A percentile compares a stretch with the other conserved stretches of the same genome.
Evolutionary conservation across 2,113 vertebrate genomes (phyloP).

Genomic region (Nymphicus hollandicus): DNA sequence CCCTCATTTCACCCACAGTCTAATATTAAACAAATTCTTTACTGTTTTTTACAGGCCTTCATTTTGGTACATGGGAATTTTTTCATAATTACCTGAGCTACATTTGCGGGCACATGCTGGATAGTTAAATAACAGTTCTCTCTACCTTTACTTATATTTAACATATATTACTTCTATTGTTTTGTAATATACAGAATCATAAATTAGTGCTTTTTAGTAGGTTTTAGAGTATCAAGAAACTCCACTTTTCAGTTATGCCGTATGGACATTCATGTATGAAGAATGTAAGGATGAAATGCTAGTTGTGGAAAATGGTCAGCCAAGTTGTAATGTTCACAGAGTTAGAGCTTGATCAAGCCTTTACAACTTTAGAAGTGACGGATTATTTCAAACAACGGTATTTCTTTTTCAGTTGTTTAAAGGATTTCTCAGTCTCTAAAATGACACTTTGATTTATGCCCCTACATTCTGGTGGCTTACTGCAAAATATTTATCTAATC

Average conservation of each 20-base stretch:
- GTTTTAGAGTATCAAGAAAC: neutral
- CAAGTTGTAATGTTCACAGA: neutral
- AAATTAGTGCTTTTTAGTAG: neutral
- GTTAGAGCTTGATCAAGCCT: neutral
- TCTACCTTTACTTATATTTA: neutral
- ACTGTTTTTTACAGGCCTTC: neutral
- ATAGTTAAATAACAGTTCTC: neutral
- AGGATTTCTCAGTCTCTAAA: neutral
- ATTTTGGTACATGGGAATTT: neutral
- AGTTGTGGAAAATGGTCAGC: neutral
- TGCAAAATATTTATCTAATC: conserved; percentile 51
- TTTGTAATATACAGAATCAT: neutral
- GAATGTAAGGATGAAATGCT: neutral
- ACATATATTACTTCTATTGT: neutral
- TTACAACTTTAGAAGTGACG: neutral
- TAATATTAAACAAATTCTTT: neutral
- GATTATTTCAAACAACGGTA: neutral
- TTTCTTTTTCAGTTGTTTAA: neutral
- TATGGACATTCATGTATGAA: neutral
- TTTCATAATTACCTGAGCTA: neutral
- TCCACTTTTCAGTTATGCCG: neutral
- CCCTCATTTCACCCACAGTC: neutral
- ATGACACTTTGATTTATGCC: conserved; percentile 21
- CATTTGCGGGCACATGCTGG: neutral
- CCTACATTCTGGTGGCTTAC: neutral